These are phyloP conservation scores for Drosophila monieri DNA, from an alignment of 2,888 invertebrate genomes.

Conservation along the genomic window DNA sequence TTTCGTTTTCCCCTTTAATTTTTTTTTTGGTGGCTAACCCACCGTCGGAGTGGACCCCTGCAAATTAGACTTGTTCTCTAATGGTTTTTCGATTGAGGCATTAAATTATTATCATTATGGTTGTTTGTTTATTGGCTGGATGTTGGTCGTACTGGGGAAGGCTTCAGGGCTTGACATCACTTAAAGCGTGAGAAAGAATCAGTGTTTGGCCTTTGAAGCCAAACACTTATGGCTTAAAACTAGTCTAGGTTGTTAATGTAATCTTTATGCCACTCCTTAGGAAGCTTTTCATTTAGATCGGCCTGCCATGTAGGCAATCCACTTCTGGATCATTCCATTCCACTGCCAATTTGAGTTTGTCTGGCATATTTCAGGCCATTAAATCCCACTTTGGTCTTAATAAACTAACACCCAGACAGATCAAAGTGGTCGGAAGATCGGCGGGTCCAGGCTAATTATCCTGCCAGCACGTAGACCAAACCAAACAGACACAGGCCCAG, in stretches of 20 bases:
- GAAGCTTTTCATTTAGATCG: not conserved
- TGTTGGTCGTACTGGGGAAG: slow-evolving; percentile 8
- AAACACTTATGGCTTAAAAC: not conserved
- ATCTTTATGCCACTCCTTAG: slow-evolving; percentile 1
- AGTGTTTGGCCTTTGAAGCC: not conserved
- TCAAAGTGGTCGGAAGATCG: slow-evolving; percentile 5
- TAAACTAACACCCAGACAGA: slow-evolving; percentile 73
- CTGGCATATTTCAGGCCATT: slow-evolving; percentile 65
- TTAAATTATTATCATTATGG: slow-evolving; percentile 39
- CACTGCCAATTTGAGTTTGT: slow-evolving; percentile 10
- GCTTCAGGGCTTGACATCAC: slow-evolving; percentile 52
- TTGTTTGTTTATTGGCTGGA: slow-evolving; percentile 59
- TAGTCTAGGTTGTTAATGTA: not conserved
- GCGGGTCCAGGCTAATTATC: slow-evolving; percentile 61
- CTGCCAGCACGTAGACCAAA: slow-evolving; percentile 74
- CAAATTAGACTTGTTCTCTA: slow-evolving; percentile 64
- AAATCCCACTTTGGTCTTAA: slow-evolving; percentile 59
- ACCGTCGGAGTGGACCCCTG: slow-evolving; percentile 35
- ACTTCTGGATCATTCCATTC: not conserved
- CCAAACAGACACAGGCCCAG: slow-evolving; percentile 54
- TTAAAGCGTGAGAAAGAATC: slow-evolving; percentile 51
- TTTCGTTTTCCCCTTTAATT: slow-evolving; percentile 13
- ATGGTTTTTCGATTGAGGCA: slow-evolving; percentile 69
- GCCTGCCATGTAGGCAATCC: not conserved
- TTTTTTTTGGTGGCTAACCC: not conserved